Evolutionary conservation across 2,888 invertebrate species (phyloP), one percentile per base, ranked within the genome.

Genomic region (Dione vanillae): DNA sequence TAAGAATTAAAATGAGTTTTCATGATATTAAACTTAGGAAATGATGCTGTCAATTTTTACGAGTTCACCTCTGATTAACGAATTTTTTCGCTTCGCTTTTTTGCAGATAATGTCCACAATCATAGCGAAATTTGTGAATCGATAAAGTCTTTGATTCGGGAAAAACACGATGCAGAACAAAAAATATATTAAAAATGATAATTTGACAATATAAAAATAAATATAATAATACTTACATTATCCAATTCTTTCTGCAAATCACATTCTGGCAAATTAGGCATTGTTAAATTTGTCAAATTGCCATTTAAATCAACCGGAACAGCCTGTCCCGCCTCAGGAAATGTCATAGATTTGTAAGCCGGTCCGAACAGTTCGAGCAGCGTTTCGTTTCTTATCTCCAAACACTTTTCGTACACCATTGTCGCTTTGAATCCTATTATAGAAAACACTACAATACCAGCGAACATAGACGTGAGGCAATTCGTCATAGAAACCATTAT

Each of bases 401-500:
- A 87, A 83, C 97, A 97, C 78, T 95, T 95, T 79, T 96, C 96
- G 80, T 96, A 96, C n/a, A 96, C 95, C 95, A 96, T 96, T 1
- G 97, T 96, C 0, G 97, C 97, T 88, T 98, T 98, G 83, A 98
- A 98, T 14, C 98, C 99, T 75, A 99, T 97, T 43, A 99, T 97
- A 0, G 98, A 97, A 86, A 99, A 99, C 20, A 99, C 98, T 2
- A 99, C 98, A 58, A 99, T 96, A 0, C 98, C 98, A 66, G 99
- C 99, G 85, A 99, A 99, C 96, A 99, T 97, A 1, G 98, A 98
- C 0, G 99, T 99, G 78, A 97, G 95, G 83, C 98, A 98, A 86
- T 99, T 99, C 12, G 98, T 98, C 79, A 98, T 90, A 27, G 98
- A 98, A 45, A 99, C 98, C 91, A 97, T 95, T 67, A 98, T 95